Evolutionary conservation across 1,140 invertebrate species (phyloP), one percentile per base, ranked within the genome.

Genomic region (Zaprionus davidi): DNA sequence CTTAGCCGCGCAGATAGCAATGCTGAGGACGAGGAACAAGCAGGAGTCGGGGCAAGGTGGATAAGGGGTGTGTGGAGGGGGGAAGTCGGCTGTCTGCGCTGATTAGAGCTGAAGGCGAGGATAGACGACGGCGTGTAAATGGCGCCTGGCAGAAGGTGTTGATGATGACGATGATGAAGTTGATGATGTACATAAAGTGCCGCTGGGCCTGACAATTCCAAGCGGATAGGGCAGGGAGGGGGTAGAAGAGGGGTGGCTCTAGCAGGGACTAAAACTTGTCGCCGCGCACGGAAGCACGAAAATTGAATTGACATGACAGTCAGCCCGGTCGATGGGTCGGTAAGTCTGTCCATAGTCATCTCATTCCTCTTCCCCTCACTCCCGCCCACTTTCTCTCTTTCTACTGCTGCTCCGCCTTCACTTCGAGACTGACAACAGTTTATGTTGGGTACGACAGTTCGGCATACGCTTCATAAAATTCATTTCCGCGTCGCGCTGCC

Each of bases 251-350:
- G 28, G 13, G 34, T 22, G 24, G 9, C 84, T 88, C 28, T 31
- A 31, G 28, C 9, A 31, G 31, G 13, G 84, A 84, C 84, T 88
- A 88, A 88, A 88, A 90, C 84, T 88, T 88, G 84, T 88, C 84
- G 84, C 84, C 85, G 85, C 85, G 85, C 85, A 88, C 85, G 84
- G 85, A 88, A 88, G 84, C 84, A 88, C 84, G 88, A 90, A 88
- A 88, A 88, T 88, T 88, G 85, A 88, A 88, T 88, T 88, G 84
- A 88, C 84, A 85, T 90, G 85, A 88, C 84, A 88, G 84, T 88
- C 82, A 60, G 69, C 68, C 76, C 53, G 34, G 49, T 62, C 36
- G 17, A 22, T 88, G 79, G 65, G 69, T 68, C 76, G 67, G 55
- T 44, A 75, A 20, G 17, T 57, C 24, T 15, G 38, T 62, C 26